Conservation (phyloP, 2,888 invertebrate species). For the Pachydiplax longipennis region DNA sequence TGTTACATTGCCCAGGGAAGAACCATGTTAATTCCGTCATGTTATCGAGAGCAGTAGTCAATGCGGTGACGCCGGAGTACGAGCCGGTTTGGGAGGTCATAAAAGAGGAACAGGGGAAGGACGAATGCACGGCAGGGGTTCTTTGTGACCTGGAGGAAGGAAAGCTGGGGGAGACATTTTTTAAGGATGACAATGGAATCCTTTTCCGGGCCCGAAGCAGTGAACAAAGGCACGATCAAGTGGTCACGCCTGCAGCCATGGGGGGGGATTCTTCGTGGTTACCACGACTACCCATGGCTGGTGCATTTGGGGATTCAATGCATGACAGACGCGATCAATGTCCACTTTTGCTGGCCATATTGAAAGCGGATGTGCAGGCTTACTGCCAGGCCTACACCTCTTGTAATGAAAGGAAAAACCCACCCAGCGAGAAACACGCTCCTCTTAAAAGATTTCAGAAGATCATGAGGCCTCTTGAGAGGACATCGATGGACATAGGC, state of each 20-base stretch:
- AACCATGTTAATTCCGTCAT: not conserved
- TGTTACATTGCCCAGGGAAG: not conserved
- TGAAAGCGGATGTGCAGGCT: not conserved
- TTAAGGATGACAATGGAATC: not conserved
- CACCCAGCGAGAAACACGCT: not conserved
- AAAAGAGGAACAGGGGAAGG: not conserved
- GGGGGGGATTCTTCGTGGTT: not conserved
- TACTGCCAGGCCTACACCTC: not conserved
- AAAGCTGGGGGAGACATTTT: not conserved
- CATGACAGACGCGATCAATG: not conserved
- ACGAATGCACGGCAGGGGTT: not conserved
- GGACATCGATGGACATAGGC: not conserved
- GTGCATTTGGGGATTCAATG: not conserved
- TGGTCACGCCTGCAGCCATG: not conserved
- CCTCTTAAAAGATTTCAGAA: not conserved
- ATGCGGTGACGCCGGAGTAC: not conserved
- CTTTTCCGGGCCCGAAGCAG: not conserved
- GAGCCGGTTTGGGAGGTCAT: not conserved
- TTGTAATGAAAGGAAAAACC: not conserved
- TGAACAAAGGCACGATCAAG: not conserved
- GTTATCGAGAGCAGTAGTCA: not conserved
- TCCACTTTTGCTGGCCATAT: not conserved
- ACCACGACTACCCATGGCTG: not conserved
- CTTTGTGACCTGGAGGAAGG: not conserved
- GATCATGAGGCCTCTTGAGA: not conserved